phyloP scores from a whole-genome alignment of 2,888 invertebrate species.

The Microctonus hyperodae region DNA sequence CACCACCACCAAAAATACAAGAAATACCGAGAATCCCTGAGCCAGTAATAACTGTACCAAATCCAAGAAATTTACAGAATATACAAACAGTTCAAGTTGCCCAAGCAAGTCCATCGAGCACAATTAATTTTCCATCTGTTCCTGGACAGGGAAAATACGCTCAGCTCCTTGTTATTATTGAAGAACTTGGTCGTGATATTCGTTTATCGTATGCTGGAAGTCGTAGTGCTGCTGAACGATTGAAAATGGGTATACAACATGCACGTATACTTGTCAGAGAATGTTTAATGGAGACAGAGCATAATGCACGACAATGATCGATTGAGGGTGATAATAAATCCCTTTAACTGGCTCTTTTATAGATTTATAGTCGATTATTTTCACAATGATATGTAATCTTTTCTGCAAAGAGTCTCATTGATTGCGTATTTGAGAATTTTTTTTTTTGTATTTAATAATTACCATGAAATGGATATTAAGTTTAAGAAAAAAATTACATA shows the following conservation, averaged over 20 bases:
- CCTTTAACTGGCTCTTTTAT: constrained; percentile 40
- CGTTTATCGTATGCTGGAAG: constrained; percentile 61
- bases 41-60: constrained; percentile 62
- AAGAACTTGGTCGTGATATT: constrained; percentile 64
- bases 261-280: constrained; percentile 60
- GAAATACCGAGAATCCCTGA: constrained; percentile 59
- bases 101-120: constrained; percentile 59
- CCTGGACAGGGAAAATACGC: constrained; percentile 62
- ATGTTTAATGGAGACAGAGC: constrained; percentile 60
- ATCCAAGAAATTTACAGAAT: constrained; percentile 59
- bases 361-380: constrained; percentile 42
- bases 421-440: background rate
- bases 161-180: constrained; percentile 62
- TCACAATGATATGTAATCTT: constrained; percentile 18
- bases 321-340: constrained; percentile 31
- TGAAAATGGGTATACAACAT: constrained; percentile 61
- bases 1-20: constrained; percentile 50
- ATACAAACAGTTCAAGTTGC: constrained; percentile 58
- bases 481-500: background rate
- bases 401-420: constrained; percentile 25
- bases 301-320: constrained; percentile 62
- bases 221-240: constrained; percentile 60
- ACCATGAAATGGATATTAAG: background rate
- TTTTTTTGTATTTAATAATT: background rate
- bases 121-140: constrained; percentile 59